Evolutionary conservation across 2,113 vertebrate species (phyloP), one percentile per base, ranked within the genome.

Genomic region (Erythrocebus patas): DNA sequence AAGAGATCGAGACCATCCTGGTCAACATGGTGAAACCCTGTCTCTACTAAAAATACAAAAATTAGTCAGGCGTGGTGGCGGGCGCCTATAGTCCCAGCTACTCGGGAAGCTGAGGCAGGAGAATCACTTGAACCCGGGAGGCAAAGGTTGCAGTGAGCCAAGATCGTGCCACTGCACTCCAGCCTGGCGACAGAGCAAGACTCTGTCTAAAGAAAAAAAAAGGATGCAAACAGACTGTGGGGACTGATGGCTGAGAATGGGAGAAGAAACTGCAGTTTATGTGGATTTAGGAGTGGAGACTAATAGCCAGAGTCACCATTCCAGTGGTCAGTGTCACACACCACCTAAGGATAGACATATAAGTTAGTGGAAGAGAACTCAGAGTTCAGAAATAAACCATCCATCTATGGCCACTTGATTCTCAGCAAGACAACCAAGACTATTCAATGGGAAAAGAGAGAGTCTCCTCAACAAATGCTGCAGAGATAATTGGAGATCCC

Each of bases 11-110:
- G 6, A 55, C 52, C 52, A 55, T 20, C 18, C 52, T 55, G 18
- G 6, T 7, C 6, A 55, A 55, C 52, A 55, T 7, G 17, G 6
- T 55, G 52, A 7, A 55, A 20, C 18, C 2, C 2, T 0, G 18
- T 7, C 52, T 55, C 18, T 55, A 55, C 52, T 55, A 55, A 55
- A 55, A 20, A 55, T 55, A 55, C 52, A 20, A 55, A 55, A 20
- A 55, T 55, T 20, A 55, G 17, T 7, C 18, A 2, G 2, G 52
- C 0, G 0, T 55, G 52, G 52, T 55, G 52, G 18, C 18, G 6
- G 6, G 18, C 0, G 0, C 52, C 52, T 55, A 2, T 55, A 55
- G 52, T 20, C 52, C 18, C 52, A 55, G 52, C 18, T 18, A 20
- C 52, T 55, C 52, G 0, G 52, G 52, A 55, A 18, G 52, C 52